A percentile compares a stretch with the other conserved stretches of the same genome.
Conservation (phyloP, 2,888 invertebrate species). For the Leptinotarsa peninsularis region DNA sequence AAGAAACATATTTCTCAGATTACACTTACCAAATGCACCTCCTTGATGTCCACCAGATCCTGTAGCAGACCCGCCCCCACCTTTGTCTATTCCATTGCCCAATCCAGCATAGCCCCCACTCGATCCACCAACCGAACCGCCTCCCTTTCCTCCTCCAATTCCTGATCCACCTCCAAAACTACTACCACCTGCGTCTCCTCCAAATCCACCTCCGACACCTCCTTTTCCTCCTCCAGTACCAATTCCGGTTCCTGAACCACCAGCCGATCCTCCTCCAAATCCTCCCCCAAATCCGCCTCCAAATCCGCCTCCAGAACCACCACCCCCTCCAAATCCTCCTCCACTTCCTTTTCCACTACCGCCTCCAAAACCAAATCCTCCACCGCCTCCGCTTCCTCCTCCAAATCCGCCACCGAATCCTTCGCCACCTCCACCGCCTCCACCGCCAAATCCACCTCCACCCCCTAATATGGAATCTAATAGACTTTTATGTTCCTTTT, state of each 20-base stretch:
- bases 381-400: slow-evolving; percentile 25
- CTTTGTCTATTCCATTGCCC: no score
- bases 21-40: no score
- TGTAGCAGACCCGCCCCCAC: no score
- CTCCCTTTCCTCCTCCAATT: slow-evolving; percentile 14
- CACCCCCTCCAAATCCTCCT: slow-evolving; percentile 26
- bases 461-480: slow-evolving; percentile 59
- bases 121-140: neutral
- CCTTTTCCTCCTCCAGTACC: neutral
- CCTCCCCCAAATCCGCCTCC: slow-evolving; percentile 28
- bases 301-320: slow-evolving; percentile 30
- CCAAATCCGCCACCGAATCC: slow-evolving; percentile 37
- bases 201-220: slow-evolving; percentile 10
- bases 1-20: no score
- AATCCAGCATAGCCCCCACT: no score
- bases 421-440: slow-evolving; percentile 29
- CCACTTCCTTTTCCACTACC: slow-evolving; percentile 30
- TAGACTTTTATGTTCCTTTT: slow-evolving; percentile 20
- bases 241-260: neutral
- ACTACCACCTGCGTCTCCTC: slow-evolving; percentile 9
- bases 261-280: neutral
- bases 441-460: slow-evolving; percentile 24
- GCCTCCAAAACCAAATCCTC: slow-evolving; percentile 33
- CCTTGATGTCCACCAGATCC: no score
- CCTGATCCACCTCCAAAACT: slow-evolving; percentile 15